These are phyloP conservation scores for Etheostoma perlongum DNA, from an alignment of 2,797 vertebrate species.

Conservation along the genomic window DNA sequence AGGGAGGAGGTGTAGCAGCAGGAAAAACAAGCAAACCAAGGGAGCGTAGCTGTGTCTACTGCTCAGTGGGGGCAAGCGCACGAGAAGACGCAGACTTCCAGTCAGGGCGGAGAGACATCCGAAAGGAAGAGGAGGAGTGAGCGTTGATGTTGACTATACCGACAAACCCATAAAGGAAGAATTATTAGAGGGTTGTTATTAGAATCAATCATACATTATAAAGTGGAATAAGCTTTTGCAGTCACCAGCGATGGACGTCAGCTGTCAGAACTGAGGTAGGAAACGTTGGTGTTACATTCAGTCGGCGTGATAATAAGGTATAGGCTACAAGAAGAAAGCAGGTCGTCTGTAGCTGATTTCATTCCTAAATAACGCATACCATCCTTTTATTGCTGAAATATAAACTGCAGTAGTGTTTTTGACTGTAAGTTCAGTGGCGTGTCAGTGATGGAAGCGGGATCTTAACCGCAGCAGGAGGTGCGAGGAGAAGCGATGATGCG, in stretches of 20 bases:
- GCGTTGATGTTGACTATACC: constrained; percentile 38
- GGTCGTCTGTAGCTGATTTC: neutral
- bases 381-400: neutral
- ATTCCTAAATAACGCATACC: neutral
- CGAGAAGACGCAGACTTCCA: constrained; percentile 12
- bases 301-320: neutral
- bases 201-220: constrained; percentile 9
- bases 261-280: constrained; percentile 70
- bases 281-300: constrained; percentile 9
- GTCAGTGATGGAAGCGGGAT: constrained; percentile 22
- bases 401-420: neutral
- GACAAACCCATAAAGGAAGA: constrained; percentile 26
- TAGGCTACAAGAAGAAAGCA: neutral
- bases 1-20: constrained; percentile 26
- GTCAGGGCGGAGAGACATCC: constrained; percentile 26
- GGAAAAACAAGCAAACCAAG: constrained; percentile 39
- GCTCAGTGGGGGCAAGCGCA: constrained; percentile 27
- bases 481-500: constrained; percentile 49
- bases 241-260: constrained; percentile 63
- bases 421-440: constrained; percentile 28
- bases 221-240: constrained; percentile 47
- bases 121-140: constrained; percentile 26
- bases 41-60: constrained; percentile 51
- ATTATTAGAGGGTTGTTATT: constrained; percentile 10
- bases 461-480: constrained; percentile 39